Evolutionary conservation across 2,797 vertebrate genomes (phyloP).

Genomic region (Loris lydekkerianus): DNA sequence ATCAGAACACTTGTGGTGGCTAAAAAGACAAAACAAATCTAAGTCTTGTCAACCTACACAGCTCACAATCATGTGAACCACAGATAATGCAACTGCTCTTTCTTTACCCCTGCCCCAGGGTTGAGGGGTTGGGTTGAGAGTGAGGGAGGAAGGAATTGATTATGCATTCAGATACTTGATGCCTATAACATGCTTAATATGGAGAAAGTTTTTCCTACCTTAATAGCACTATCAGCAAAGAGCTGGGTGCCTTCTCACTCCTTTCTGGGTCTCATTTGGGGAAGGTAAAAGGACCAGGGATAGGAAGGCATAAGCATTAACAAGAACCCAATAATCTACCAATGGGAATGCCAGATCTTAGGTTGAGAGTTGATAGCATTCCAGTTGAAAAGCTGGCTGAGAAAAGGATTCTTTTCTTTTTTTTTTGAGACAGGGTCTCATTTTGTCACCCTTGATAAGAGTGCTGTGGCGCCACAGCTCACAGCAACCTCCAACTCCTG

Average conservation of each 20-base stretch:
- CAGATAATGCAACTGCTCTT: neutral
- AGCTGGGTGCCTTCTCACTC: neutral
- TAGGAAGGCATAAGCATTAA: neutral
- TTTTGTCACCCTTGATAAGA: no score
- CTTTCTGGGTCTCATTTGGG: neutral
- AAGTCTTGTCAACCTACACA: neutral
- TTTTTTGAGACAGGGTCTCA: no score
- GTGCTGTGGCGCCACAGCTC: no score
- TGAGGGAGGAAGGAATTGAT: neutral
- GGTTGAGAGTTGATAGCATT: neutral
- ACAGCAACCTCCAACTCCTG: no score
- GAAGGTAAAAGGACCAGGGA: conserved; percentile 7
- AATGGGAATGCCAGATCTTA: neutral
- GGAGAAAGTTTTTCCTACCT: neutral
- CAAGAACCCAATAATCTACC: neutral
- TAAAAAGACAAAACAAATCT: neutral
- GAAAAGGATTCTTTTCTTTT: neutral
- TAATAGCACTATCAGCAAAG: neutral
- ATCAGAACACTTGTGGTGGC: neutral
- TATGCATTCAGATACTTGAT: neutral
- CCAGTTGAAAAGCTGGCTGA: neutral
- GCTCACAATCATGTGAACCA: neutral
- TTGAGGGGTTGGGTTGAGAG: neutral
- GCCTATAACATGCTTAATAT: neutral
- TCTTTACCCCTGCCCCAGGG: neutral